Evolutionary conservation across 2,797 vertebrate species (phyloP).

Genomic region (Lagocephalus sceleratus): DNA sequence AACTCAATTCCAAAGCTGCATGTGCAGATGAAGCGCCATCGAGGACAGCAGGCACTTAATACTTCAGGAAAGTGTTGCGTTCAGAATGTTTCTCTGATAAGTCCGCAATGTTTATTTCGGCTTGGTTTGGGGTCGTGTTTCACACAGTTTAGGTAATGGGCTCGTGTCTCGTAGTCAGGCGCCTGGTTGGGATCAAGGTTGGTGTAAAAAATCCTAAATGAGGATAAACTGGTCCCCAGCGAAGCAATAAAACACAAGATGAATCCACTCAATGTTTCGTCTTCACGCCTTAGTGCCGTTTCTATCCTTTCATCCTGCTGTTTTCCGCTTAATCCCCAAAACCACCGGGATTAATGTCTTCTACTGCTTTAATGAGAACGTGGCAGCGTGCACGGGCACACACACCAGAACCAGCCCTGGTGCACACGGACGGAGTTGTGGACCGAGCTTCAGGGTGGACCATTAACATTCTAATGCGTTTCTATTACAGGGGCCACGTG

Average conservation of each 20-base stretch:
- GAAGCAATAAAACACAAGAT: slow-evolving; percentile 70
- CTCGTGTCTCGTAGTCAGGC: slow-evolving; percentile 33
- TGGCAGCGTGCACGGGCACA: slow-evolving; percentile 14
- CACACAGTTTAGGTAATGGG: slow-evolving; percentile 8
- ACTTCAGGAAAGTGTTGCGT: too few species aligned
- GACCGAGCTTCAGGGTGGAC: slow-evolving; percentile 38
- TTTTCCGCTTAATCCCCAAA: slow-evolving; percentile 42
- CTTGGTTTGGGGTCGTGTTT: too few species aligned
- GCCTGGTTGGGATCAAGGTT: slow-evolving; percentile 38
- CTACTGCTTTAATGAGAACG: slow-evolving; percentile 57
- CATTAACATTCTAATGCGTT: slow-evolving; percentile 71
- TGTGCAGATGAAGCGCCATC: too few species aligned
- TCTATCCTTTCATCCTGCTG: slow-evolving; percentile 47
- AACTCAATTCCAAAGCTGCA: too few species aligned
- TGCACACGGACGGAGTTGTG: slow-evolving; percentile 16
- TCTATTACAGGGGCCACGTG: slow-evolving; percentile 64
- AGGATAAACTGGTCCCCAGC: slow-evolving; percentile 73
- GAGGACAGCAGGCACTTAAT: too few species aligned
- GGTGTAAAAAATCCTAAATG: slow-evolving; percentile 67
- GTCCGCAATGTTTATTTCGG: too few species aligned
- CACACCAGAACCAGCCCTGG: slow-evolving; percentile 19
- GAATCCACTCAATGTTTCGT: slow-evolving; percentile 66
- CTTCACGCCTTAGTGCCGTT: slow-evolving; percentile 44
- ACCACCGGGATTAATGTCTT: slow-evolving; percentile 58
- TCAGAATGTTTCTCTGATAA: too few species aligned